Conservation (phyloP, 2,797 vertebrate genomes). For the Falco berigora region DNA sequence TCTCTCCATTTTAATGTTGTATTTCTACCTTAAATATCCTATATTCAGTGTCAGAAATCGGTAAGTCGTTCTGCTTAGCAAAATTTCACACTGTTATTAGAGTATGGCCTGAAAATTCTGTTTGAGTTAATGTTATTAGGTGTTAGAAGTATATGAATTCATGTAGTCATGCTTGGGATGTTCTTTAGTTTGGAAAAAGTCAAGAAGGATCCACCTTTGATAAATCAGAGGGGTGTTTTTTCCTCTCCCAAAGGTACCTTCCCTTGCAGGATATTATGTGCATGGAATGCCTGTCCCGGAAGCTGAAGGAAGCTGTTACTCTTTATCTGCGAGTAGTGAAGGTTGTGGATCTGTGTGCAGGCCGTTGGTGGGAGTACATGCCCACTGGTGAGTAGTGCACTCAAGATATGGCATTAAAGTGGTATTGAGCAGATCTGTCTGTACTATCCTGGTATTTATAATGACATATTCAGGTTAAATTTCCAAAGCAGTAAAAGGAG, state of each 20-base stretch:
- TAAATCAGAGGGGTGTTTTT: conserved; percentile 51
- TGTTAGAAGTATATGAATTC: background rate
- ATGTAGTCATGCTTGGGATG: background rate
- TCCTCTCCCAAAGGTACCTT: conserved; percentile 84
- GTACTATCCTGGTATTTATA: background rate
- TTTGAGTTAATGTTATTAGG: background rate
- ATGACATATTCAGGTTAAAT: background rate
- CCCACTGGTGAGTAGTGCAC: conserved; percentile 84
- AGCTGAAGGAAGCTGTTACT: conserved; percentile 93
- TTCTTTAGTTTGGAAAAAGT: background rate
- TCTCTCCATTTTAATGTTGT: background rate
- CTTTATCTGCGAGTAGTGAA: conserved; percentile 93
- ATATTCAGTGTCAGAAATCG: background rate
- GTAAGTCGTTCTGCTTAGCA: background rate
- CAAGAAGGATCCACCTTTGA: background rate
- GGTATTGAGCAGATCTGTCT: background rate
- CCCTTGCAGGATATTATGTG: conserved; percentile 99
- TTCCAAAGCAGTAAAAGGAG: background rate
- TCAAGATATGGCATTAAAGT: background rate
- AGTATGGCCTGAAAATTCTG: background rate
- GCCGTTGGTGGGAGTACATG: conserved; percentile 99
- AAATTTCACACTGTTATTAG: background rate
- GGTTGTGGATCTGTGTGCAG: conserved; percentile 95
- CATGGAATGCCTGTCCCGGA: conserved; percentile 96
- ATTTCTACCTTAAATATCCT: background rate